Base-by-base conservation (phyloP, 2,888 invertebrate genomes). In the Brachyptera putata region DNA sequence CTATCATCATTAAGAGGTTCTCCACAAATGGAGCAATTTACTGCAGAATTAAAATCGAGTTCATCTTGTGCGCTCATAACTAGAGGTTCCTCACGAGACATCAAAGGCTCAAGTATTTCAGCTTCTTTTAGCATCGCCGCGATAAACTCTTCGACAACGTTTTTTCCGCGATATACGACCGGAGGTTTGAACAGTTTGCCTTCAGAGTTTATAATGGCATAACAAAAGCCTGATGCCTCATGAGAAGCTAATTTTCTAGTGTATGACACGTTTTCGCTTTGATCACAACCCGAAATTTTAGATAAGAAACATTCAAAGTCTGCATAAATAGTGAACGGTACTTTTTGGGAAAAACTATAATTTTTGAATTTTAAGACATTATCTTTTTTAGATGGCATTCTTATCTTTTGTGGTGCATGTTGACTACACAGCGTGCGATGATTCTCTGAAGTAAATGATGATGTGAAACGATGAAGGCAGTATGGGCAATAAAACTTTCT, bases 1-100 rank as follows among this genome's bases (percentile, higher is more conserved):
- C 65, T 63, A 18, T 56, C 62, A 26, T 68, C 59, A 36, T 41
- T 22, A 49, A 67, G 64, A 3, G 16, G n/a, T 34, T 61, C 59
- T 55, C 69, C 26, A 26, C 26, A 69, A 56, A 69, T 65, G 61
- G 65, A 63, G 64, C 68, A 69, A 11, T 66, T 61, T 18, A 61
- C 60, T 3, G 59, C 50, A 57, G 60, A 67, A 53, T 60, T 58
- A 13, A 67, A 69, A 25, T 64, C 26, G 1, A n/a, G 22, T 39
- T 67, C 64, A 64, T 69, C 66, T 57, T 66, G 66, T 5, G 22
- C 2, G 1, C 46, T 56, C 43, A 53, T 13, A 13, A 16, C 41
- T 61, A 68, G 63, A 18, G 66, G 64, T 37, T 55, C 34, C n/a
- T 63, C 61, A n/a, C 55, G 58, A 26, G 60, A 58, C 34, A 65